A percentile compares a stretch with the other conserved stretches of the same genome.
Conservation (phyloP, 2,888 invertebrate species). For the Macrosoma leucophasiata region DNA sequence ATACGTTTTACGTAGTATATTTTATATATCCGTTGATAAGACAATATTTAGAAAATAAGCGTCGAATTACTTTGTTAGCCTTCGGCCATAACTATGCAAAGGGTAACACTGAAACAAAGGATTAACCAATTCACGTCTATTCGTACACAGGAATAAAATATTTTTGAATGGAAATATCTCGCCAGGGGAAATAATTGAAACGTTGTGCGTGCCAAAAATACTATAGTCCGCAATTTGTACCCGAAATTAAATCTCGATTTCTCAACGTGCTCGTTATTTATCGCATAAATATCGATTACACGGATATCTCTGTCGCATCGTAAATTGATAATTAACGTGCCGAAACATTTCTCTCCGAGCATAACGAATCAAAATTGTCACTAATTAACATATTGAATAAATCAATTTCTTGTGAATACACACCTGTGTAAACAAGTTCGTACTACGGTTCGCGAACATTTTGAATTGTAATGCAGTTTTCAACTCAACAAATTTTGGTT, state of each 20-base stretch:
- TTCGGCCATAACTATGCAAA: constrained; percentile 33
- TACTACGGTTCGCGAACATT: no score
- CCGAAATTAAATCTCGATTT: constrained; percentile 25
- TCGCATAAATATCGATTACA: constrained; percentile 26
- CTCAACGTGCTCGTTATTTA: constrained; percentile 28
- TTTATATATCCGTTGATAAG: constrained; percentile 2
- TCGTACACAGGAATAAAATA: constrained; percentile 14
- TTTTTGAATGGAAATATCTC: constrained; percentile 9
- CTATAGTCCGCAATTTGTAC: constrained; percentile 12
- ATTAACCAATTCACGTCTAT: constrained; percentile 8
- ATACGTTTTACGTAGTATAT: constrained; percentile 4
- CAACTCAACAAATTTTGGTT: no score
- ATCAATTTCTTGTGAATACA: constrained; percentile 33
- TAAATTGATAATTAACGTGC: constrained; percentile 31
- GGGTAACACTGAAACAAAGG: constrained; percentile 19
- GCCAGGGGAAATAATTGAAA: constrained; percentile 10
- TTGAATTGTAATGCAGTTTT: no score
- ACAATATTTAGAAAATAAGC: constrained; percentile 47
- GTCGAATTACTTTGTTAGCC: constrained; percentile 58
- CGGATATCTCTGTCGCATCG: constrained; percentile 16
- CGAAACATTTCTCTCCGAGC: constrained; percentile 29
- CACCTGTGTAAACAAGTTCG: constrained; percentile 28
- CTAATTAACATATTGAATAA: constrained; percentile 41
- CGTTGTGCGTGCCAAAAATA: constrained; percentile 18
- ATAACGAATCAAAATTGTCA: constrained; percentile 34